These are phyloP conservation scores for Chionis minor DNA, from an alignment of 2,113 vertebrate species.

Conservation along the genomic window DNA sequence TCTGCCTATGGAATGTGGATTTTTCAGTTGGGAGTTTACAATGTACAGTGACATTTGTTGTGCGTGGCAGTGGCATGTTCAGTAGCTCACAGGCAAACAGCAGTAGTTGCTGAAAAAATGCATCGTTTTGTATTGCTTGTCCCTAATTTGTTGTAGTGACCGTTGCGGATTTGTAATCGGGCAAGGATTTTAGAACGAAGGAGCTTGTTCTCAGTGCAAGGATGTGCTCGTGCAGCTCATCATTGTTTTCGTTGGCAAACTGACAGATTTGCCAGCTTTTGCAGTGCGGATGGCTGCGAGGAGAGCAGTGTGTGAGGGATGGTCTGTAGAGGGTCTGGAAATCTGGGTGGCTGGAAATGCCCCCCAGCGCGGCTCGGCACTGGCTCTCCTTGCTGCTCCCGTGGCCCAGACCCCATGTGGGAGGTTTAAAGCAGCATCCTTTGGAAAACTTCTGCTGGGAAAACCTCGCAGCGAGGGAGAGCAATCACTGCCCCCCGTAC, in stretches of 20 bases:
- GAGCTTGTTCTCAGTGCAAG: not conserved
- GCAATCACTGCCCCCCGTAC: not conserved
- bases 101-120: not conserved
- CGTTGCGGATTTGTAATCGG: not conserved
- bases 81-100: not conserved
- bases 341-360: not conserved
- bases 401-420: not conserved
- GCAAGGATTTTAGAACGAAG: not conserved
- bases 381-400: not conserved
- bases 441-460: not conserved
- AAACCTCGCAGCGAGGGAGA: not conserved
- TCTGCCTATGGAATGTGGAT: constrained; percentile 7
- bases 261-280: not conserved
- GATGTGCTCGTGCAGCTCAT: not conserved
- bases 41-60: not conserved
- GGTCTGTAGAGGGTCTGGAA: not conserved
- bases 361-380: not conserved
- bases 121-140: not conserved
- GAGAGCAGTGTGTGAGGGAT: not conserved
- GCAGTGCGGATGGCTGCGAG: not conserved
- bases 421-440: constrained; percentile 40
- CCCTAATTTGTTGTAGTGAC: not conserved
- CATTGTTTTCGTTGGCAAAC: not conserved
- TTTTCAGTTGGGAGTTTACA: constrained; percentile 18
- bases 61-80: not conserved